phyloP scores from a whole-genome alignment of 2,888 invertebrate species.

The Ashinkailepas kermadecensis region DNA sequence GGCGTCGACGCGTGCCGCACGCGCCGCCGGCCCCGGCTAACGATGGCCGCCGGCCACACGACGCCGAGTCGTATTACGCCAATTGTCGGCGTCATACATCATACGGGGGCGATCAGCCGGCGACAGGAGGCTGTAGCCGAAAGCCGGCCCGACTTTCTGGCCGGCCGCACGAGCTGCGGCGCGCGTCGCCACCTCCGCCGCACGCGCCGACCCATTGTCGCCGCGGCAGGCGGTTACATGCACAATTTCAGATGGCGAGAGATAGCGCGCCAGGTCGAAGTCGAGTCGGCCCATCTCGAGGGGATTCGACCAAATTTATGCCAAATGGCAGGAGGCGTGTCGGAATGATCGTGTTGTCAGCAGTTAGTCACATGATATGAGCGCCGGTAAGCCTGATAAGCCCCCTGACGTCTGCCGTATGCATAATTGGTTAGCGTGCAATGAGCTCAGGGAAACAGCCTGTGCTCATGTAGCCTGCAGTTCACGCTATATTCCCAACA shows the following conservation, averaged over 20 bases:
- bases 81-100: not conserved
- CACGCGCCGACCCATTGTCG: not conserved
- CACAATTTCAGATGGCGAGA: not conserved
- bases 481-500: too few species aligned
- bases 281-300: not conserved
- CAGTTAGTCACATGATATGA: too few species aligned
- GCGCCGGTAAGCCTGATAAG: too few species aligned
- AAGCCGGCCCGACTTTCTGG: not conserved
- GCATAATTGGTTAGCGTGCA: too few species aligned
- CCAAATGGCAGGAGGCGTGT: too few species aligned
- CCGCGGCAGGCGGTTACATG: not conserved
- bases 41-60: not conserved
- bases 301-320: not conserved
- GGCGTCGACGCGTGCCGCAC: not conserved
- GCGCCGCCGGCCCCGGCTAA: not conserved
- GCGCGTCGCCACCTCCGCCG: not conserved
- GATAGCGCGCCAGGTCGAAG: not conserved
- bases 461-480: too few species aligned
- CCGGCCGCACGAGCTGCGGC: not conserved
- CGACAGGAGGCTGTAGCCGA: not conserved
- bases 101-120: not conserved
- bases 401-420: too few species aligned
- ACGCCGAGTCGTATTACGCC: not conserved
- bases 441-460: too few species aligned
- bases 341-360: too few species aligned